Base-by-base conservation (phyloP, 2,113 vertebrate genomes). In the Lophotis ruficrista region DNA sequence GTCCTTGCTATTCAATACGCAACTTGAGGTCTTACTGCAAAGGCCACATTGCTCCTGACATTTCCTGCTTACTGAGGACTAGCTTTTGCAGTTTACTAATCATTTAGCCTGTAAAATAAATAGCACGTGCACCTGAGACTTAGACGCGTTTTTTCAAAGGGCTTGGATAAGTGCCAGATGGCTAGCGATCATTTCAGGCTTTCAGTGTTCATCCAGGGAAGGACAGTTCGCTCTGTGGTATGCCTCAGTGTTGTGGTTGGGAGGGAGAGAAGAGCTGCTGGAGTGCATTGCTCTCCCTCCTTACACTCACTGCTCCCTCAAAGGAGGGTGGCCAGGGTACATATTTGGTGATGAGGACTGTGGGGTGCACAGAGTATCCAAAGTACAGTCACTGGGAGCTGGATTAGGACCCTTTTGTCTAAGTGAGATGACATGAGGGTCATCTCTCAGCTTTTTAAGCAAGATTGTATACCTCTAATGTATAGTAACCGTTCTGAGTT, bases 1-100 rank as follows among this genome's bases (percentile, higher is more conserved):
- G n/a, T 83, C 47, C 48, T 87, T 62, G 89, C 65, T 91, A 33
- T 53, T 96, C 95, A 90, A 38, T 96, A 79, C 94, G 84, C 96
- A 87, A 82, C 72, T 70, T 8, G 2, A 77, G 89, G 56, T 81
- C 94, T 83, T 89, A 72, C 80, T 87, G 64, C 41, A 85, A 96
- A 94, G 83, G 68, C 89, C 92, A 66, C 54, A 19, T 57, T 86
- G 28, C 72, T 95, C 31, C 86, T 92, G 93, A 77, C 86, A 83
- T 94, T 96, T 97, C 41, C 41, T 81, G 31, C 54, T 24, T 69
- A 50, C 68, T 10, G 61, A 83, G 41, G 33, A 80, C 58, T 65
- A 65, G 31, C 62, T 93, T 96, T 77, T 70, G 57, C 37, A 30
- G 83, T 90, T 92, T 86, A 83, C 76, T 81, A 47, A 58, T 54